phyloP scores from a whole-genome alignment of 2,888 invertebrate species.

The Pseudeuparius sepicola region DNA sequence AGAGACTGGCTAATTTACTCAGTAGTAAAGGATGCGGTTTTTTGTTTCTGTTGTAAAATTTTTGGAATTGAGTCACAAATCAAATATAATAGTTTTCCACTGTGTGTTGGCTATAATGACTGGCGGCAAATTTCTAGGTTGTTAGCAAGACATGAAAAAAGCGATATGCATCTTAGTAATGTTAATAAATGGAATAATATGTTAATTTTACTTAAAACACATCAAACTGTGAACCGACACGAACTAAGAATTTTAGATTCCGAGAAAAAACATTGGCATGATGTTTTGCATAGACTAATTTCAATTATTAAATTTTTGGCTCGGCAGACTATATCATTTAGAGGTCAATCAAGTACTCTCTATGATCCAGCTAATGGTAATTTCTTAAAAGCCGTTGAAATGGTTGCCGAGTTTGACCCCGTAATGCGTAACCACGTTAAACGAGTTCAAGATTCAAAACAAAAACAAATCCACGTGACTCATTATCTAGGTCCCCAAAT shows the following conservation, averaged over 20 bases:
- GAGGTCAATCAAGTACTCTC: conserved; percentile 10
- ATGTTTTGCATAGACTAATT: conserved; percentile 13
- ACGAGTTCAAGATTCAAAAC: conserved; percentile 8
- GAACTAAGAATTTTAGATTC: conserved; percentile 9
- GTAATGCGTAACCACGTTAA: conserved; percentile 13
- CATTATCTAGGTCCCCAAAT: conserved; percentile 9
- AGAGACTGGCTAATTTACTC: conserved; percentile 15
- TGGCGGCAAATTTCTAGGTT: conserved; percentile 12
- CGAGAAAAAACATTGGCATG: conserved; percentile 12
- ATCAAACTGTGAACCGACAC: conserved; percentile 8
- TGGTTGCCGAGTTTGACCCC: conserved; percentile 13
- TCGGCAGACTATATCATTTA: conserved; percentile 13
- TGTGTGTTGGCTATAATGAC: too few relatives aligned
- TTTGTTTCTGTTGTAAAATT: conserved; percentile 17
- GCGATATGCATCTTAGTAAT: conserved; percentile 7
- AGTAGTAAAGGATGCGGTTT: conserved; percentile 14
- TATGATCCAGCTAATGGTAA: conserved; percentile 14
- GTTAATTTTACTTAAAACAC: conserved; percentile 10
- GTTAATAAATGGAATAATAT: conserved; percentile 13
- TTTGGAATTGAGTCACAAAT: conserved; percentile 10
- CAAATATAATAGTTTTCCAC: conserved; percentile 5
- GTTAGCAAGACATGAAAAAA: conserved; percentile 15
- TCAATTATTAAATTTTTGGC: conserved; percentile 11
- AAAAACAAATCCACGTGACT: conserved; percentile 8
- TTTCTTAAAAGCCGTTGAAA: conserved; percentile 15